Conservation (phyloP, 2,888 invertebrate genomes). For the Trisateles emortualis region DNA sequence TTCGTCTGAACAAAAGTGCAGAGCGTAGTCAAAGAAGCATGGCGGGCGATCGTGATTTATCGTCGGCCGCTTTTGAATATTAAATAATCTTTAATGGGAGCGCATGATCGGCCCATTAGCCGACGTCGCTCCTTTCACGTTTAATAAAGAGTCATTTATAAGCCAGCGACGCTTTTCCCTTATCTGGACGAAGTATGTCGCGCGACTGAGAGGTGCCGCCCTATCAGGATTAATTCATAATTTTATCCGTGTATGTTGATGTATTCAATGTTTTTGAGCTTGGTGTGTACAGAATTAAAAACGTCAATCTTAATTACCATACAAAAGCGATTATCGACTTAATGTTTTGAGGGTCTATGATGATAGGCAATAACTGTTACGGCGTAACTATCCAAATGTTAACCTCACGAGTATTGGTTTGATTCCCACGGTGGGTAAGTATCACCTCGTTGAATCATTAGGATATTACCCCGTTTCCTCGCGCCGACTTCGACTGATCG, state of each 20-base stretch:
- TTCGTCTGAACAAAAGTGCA: slow-evolving; percentile 79
- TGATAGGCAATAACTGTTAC: slow-evolving; percentile 29
- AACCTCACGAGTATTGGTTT: slow-evolving; percentile 59
- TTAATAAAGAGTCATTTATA: slow-evolving; percentile 87
- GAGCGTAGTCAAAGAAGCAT: slow-evolving; percentile 81
- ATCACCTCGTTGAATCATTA: slow-evolving; percentile 76
- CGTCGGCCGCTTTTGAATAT: slow-evolving; percentile 85
- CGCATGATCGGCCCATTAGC: slow-evolving; percentile 87
- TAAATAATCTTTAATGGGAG: slow-evolving; percentile 87
- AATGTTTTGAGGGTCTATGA: slow-evolving; percentile 31
- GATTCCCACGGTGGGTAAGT: slow-evolving; percentile 75
- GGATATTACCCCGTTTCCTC: slow-evolving; percentile 67
- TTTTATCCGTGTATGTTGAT: slow-evolving; percentile 76
- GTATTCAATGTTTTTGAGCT: slow-evolving; percentile 58
- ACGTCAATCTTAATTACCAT: slow-evolving; percentile 57
- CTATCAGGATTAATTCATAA: slow-evolving; percentile 85
- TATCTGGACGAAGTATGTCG: slow-evolving; percentile 84
- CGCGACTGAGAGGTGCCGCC: slow-evolving; percentile 84
- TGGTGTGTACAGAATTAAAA: slow-evolving; percentile 59
- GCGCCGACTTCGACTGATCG: slow-evolving; percentile 64
- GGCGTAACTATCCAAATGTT: slow-evolving; percentile 28
- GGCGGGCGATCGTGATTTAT: slow-evolving; percentile 85
- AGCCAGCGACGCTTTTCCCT: slow-evolving; percentile 84
- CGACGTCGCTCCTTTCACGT: slow-evolving; percentile 86
- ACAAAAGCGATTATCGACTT: slow-evolving; percentile 49